phyloP scores from a whole-genome alignment of 2,888 invertebrate species.

The Aphodius sticticus region DNA sequence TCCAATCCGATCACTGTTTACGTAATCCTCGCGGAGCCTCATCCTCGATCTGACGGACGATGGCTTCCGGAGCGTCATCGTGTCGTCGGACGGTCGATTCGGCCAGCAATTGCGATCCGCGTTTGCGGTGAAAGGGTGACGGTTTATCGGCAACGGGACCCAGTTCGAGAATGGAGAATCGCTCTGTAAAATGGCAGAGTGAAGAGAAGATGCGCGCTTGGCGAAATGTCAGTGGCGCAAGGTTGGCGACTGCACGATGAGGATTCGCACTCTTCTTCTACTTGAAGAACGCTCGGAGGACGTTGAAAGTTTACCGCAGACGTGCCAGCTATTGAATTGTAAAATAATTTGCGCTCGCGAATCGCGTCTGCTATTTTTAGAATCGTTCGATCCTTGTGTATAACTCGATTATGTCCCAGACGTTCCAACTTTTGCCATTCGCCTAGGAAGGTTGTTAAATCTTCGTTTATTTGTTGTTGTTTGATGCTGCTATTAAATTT shows the following conservation, averaged over 20 bases:
- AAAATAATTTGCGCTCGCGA: background rate
- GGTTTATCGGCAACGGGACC: slow-evolving; percentile 7
- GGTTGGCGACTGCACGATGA: slow-evolving; percentile 6
- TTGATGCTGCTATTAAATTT: too few relatives aligned
- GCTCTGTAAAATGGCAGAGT: background rate
- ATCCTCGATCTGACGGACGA: background rate
- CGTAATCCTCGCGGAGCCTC: background rate
- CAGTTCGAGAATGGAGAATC: background rate
- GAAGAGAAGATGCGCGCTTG: background rate
- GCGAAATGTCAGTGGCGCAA: slow-evolving; percentile 25
- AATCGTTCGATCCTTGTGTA: background rate
- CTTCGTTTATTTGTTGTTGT: too few relatives aligned
- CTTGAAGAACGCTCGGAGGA: background rate
- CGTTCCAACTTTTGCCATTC: too few relatives aligned
- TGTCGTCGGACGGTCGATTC: background rate
- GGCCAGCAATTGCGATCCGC: background rate
- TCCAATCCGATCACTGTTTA: background rate
- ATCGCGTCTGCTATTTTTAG: background rate
- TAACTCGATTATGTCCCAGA: too few relatives aligned
- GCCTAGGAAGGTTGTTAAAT: too few relatives aligned
- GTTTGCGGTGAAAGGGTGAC: slow-evolving; percentile 20
- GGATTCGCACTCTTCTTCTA: background rate
- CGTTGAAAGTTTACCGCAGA: background rate
- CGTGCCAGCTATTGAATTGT: background rate
- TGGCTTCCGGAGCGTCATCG: background rate